A percentile compares a stretch with the other conserved stretches of the same genome.
phyloP scores from a whole-genome alignment of 1,140 invertebrate genomes.

The Anoplophora glabripennis region DNA sequence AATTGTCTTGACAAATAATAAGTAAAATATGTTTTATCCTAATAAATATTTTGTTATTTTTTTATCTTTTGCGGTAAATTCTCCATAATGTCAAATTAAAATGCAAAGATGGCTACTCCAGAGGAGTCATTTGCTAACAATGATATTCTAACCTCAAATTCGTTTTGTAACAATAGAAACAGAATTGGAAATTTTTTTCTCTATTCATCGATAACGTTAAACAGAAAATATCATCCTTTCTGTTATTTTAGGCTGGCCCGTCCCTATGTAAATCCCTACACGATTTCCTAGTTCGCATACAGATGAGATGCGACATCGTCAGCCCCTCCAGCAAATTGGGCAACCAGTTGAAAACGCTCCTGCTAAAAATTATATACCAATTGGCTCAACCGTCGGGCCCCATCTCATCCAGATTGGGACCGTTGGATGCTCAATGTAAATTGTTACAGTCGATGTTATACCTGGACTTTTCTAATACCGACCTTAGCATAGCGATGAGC shows the following conservation, averaged over 20 bases:
- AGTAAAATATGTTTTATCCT: no score
- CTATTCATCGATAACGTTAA: no score
- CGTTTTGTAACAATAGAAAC: no score
- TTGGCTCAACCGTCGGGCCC: slow-evolving; percentile 69
- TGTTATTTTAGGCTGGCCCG: slow-evolving; percentile 67
- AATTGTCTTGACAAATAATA: no score
- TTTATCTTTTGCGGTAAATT: no score
- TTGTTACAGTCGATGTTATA: slow-evolving; percentile 66
- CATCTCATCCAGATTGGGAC: slow-evolving; percentile 68
- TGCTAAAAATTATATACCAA: slow-evolving; percentile 69
- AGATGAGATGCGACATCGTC: slow-evolving; percentile 67
- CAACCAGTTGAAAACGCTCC: slow-evolving; percentile 63
- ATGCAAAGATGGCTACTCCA: no score
- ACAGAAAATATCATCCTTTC: background rate
- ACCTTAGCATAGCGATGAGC: slow-evolving; percentile 69
- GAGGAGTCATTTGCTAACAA: no score
- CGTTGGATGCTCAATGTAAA: slow-evolving; percentile 77
- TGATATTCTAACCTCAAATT: no score
- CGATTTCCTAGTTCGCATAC: slow-evolving; percentile 67
- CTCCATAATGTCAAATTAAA: no score
- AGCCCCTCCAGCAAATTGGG: slow-evolving; percentile 56
- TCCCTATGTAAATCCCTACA: slow-evolving; percentile 71
- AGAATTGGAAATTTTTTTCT: no score
- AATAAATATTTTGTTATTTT: no score
- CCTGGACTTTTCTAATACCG: slow-evolving; percentile 65